Conservation (phyloP, 2,888 invertebrate species). For the Boloria selene region DNA sequence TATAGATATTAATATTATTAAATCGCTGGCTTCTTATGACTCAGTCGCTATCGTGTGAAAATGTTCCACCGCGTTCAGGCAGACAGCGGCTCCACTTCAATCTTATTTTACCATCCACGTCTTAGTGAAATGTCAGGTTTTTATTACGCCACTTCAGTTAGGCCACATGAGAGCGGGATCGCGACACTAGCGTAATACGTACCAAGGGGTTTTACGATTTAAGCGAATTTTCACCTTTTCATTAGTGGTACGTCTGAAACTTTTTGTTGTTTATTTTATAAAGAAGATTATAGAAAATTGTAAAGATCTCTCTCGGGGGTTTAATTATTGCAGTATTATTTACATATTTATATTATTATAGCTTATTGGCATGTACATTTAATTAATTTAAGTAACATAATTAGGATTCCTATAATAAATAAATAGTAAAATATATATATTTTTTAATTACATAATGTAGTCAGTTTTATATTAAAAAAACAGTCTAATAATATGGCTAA, state of each 20-base stretch:
- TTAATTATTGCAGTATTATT: too few relatives aligned
- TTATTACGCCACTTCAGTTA: conserved; percentile 44
- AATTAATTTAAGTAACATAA: too few relatives aligned
- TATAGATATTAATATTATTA: neutral
- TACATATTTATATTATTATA: too few relatives aligned
- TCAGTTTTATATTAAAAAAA: too few relatives aligned
- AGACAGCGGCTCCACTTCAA: conserved; percentile 58
- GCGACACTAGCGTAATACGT: conserved; percentile 28
- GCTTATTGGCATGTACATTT: too few relatives aligned
- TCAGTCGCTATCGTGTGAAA: conserved; percentile 45
- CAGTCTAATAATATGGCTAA: too few relatives aligned
- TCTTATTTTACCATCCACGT: conserved; percentile 70
- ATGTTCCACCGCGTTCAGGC: conserved; percentile 53
- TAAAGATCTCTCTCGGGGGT: too few relatives aligned
- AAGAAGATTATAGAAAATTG: neutral
- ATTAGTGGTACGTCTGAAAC: neutral
- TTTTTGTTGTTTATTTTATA: neutral
- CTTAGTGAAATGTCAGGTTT: conserved; percentile 59
- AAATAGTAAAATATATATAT: too few relatives aligned
- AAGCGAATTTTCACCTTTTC: conserved; percentile 15
- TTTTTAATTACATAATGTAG: too few relatives aligned
- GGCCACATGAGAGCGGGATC: conserved; percentile 38
- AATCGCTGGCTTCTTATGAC: conserved; percentile 25
- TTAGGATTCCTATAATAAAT: too few relatives aligned
- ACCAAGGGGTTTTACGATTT: conserved; percentile 29